Evolutionary conservation across 2,797 vertebrate genomes (phyloP), one percentile per base, ranked within the genome.

Genomic region (Botia kubotai): DNA sequence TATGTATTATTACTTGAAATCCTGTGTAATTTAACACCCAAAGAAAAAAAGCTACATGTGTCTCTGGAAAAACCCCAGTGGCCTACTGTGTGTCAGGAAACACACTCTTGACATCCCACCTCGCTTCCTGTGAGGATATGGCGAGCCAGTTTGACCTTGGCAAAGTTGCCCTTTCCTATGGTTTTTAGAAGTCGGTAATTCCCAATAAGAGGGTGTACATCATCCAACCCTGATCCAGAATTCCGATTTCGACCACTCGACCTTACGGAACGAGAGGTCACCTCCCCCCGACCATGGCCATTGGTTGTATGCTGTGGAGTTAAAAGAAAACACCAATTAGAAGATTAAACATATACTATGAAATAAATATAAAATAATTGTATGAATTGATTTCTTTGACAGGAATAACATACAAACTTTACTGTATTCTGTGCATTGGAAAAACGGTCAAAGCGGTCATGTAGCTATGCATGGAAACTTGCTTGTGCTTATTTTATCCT

Each of bases 151-250:
- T 99, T 99, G 86, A 99, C 97, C 93, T 99, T 99, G 87, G 98
- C 98, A 75, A 99, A 99, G 90, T 99, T 99, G 83, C 97, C 98
- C 91, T 99, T 99, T 86, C 98, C 97, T 82, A 99, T 98, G 4
- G 98, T 99, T 92, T 99, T 98, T 66, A 99, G 94, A 82, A 99
- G 96, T 83, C 97, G 94, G 94, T 98, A 99, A 93, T 99, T 98
- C 50, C 98, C 97, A 78, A 99, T 95, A 76, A 98, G 96, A 0
- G 97, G 97, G 83, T 97, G 97, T 82, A 98, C 97, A n/a, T 98
- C 98, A 1, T 95, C 86, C 39, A 94, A 94, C 75, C 74, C 78
- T 3, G 95, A 96, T 86, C 92, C 82, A 7, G 97, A 97, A 94
- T 96, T 96, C 85, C 97, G 95, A 88, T 96, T 94, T 48, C 97